Percentiles rank a stretch among this genome's conserved stretches.
phyloP scores from a whole-genome alignment of 2,888 invertebrate genomes.

The Epinotia bilunana region DNA sequence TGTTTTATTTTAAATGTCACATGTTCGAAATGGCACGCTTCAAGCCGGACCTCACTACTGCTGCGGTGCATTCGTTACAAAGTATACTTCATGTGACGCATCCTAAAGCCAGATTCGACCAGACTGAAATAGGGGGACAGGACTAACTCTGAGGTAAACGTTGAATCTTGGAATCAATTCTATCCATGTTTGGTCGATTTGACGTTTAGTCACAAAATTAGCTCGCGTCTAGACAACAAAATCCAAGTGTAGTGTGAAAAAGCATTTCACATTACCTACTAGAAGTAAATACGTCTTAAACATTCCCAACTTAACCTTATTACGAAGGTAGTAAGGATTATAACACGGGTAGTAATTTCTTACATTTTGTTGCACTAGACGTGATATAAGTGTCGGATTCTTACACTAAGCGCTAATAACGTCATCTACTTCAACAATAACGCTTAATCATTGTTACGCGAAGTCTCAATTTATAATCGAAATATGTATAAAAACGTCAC shows the following conservation, averaged over 20 bases:
- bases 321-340: not conserved
- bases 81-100: constrained; percentile 26
- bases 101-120: not conserved
- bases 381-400: constrained; percentile 43
- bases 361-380: constrained; percentile 17
- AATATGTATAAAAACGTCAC: constrained; percentile 58
- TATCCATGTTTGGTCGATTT: not conserved
- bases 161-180: not conserved
- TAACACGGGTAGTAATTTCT: not conserved
- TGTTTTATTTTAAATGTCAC: constrained; percentile 73
- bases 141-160: not conserved
- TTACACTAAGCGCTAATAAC: constrained; percentile 71
- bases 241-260: constrained; percentile 3
- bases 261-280: not conserved
- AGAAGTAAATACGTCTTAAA: not conserved
- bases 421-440: constrained; percentile 75
- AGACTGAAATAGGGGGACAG: not conserved
- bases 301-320: not conserved
- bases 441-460: constrained; percentile 65
- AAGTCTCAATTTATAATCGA: constrained; percentile 72
- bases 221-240: constrained; percentile 14
- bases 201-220: constrained; percentile 8
- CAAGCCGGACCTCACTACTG: constrained; percentile 60
- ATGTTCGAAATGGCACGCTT: constrained; percentile 77
- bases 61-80: constrained; percentile 21